phyloP scores from a whole-genome alignment of 2,113 vertebrate genomes.

The Otolemur garnettii region DNA sequence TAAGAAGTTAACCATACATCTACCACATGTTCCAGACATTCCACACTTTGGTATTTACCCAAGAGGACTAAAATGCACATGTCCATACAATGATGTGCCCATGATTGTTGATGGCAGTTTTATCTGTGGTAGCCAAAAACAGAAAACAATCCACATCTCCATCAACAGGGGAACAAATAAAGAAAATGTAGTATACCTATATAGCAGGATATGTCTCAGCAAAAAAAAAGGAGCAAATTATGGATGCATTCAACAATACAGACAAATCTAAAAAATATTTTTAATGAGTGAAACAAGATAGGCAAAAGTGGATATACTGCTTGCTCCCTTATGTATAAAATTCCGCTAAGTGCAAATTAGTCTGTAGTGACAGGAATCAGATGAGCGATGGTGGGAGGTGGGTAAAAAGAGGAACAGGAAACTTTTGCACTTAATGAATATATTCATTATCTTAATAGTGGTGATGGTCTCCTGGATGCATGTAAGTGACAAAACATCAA shows the following conservation, averaged over 20 bases:
- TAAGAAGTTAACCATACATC: neutral
- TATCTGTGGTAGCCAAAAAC: neutral
- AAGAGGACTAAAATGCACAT: neutral
- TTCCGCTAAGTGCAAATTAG: neutral
- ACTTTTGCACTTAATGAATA: neutral
- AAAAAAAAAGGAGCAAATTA: neutral
- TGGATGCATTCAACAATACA: neutral
- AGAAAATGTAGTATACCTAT: neutral
- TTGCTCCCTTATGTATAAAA: neutral
- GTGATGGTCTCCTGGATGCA: neutral
- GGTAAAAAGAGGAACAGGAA: neutral
- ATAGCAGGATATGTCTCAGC: neutral
- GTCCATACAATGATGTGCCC: neutral
- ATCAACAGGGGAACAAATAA: neutral
- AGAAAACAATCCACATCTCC: neutral
- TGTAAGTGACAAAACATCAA: neutral
- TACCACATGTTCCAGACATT: neutral
- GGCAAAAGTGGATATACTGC: neutral
- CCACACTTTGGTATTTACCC: neutral
- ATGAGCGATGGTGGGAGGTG: neutral
- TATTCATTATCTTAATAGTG: neutral
- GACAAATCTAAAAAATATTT: constrained; percentile 15
- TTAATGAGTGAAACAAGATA: neutral
- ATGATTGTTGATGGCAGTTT: neutral
- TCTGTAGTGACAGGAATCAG: neutral